Conservation (phyloP, 2,888 invertebrate genomes). For the Monopis laevigella region DNA sequence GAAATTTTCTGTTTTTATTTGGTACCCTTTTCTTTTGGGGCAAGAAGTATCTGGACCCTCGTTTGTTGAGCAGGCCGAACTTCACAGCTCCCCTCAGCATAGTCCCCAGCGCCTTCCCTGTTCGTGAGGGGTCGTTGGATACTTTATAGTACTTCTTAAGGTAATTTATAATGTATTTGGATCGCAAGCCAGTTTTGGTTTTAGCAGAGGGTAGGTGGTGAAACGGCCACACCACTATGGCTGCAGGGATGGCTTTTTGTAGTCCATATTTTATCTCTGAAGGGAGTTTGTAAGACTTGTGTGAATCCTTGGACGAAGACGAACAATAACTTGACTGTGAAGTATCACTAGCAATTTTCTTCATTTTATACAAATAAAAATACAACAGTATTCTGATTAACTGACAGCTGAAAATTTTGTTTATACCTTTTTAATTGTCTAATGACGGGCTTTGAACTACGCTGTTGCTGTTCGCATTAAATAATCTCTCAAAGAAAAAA, state of each 20-base stretch:
- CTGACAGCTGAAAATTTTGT: too few relatives aligned
- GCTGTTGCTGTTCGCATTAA: too few relatives aligned
- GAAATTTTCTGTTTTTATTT: too few relatives aligned
- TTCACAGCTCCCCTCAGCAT: slow-evolving; percentile 38
- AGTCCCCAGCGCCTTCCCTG: slow-evolving; percentile 33
- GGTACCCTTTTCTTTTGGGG: too few relatives aligned
- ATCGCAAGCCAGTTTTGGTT: slow-evolving; percentile 40
- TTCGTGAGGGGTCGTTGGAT: slow-evolving; percentile 25
- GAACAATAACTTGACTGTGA: background rate
- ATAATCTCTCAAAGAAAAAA: too few relatives aligned
- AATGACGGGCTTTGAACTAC: too few relatives aligned
- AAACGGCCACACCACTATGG: slow-evolving; percentile 42
- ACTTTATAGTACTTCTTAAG: slow-evolving; percentile 33
- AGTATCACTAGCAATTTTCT: background rate
- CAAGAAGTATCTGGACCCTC: slow-evolving; percentile 29
- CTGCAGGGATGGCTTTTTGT: slow-evolving; percentile 32
- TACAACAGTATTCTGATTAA: too few relatives aligned
- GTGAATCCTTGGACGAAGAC: background rate
- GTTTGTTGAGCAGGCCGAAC: slow-evolving; percentile 36
- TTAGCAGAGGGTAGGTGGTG: slow-evolving; percentile 31
- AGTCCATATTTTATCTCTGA: slow-evolving; percentile 15
- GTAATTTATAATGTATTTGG: slow-evolving; percentile 34
- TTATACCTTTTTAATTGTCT: too few relatives aligned
- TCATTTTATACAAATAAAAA: too few relatives aligned
- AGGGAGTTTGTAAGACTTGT: background rate